phyloP scores from a whole-genome alignment of 2,888 invertebrate species.

The Noctua fimbriata region DNA sequence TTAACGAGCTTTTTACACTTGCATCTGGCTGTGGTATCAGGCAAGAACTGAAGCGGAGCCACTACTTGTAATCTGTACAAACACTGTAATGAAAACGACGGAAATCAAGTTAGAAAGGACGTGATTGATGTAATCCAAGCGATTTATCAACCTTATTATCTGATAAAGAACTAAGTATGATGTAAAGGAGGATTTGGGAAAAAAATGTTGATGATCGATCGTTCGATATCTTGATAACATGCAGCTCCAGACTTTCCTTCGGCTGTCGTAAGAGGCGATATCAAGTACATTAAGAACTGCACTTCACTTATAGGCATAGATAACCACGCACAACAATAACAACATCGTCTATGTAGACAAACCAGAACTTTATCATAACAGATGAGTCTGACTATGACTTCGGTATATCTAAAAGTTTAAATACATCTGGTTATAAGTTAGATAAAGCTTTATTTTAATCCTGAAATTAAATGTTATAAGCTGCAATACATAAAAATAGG shows the following conservation, averaged over 20 bases:
- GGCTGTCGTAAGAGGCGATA: slow-evolving; percentile 8
- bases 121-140: slow-evolving; percentile 30
- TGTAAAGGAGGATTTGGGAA: slow-evolving; percentile 38
- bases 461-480: not conserved
- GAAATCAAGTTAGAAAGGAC: slow-evolving; percentile 21
- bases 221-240: slow-evolving; percentile 26
- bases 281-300: slow-evolving; percentile 31
- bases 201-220: slow-evolving; percentile 44
- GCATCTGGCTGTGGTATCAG: slow-evolving; percentile 41
- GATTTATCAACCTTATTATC: slow-evolving; percentile 38
- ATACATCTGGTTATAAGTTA: not conserved
- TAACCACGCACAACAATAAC: slow-evolving; percentile 3
- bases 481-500: not conserved
- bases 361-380: not conserved
- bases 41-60: slow-evolving; percentile 58
- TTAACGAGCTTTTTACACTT: slow-evolving; percentile 86
- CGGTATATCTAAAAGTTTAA: not conserved
- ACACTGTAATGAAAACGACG: not conserved
- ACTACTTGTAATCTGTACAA: not conserved
- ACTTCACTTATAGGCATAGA: slow-evolving; percentile 5
- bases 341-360: not conserved
- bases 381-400: not conserved
- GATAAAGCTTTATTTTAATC: not conserved
- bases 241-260: slow-evolving; percentile 25
- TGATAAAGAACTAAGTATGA: slow-evolving; percentile 44